Percentiles rank a stretch among this genome's conserved stretches.
These are phyloP conservation scores for Empidonax traillii DNA, from an alignment of 2,113 vertebrate genomes.

Conservation along the genomic window DNA sequence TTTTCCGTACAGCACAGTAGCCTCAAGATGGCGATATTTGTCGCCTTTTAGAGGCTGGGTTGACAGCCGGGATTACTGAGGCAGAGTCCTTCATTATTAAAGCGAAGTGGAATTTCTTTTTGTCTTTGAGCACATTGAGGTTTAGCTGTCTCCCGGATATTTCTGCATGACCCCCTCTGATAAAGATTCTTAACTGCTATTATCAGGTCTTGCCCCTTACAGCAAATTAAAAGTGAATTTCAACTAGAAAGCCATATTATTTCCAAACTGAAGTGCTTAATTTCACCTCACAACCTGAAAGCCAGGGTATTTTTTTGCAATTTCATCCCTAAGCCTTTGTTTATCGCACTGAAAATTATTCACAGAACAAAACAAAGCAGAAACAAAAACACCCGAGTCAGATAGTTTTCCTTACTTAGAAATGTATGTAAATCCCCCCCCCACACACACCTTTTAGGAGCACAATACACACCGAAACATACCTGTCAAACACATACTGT, in stretches of 20 bases:
- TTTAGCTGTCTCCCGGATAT: not conserved
- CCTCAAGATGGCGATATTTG: constrained; percentile 44
- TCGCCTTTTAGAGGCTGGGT: not conserved
- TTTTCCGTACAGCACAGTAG: not conserved
- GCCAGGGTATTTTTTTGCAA: not conserved
- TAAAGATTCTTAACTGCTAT: not conserved
- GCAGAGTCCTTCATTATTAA: not conserved
- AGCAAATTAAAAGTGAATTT: not conserved
- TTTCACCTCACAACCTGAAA: not conserved
- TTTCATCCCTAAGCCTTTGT: not conserved
- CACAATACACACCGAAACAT: not conserved
- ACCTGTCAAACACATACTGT: not conserved
- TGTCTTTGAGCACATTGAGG: not conserved
- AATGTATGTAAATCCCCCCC: not conserved
- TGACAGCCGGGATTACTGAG: not conserved
- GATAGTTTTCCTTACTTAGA: not conserved
- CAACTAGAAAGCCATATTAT: not conserved
- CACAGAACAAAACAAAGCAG: not conserved
- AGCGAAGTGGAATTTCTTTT: not conserved
- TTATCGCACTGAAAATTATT: not conserved
- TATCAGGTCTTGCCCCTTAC: not conserved
- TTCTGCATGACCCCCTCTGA: not conserved
- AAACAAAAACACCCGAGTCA: not conserved
- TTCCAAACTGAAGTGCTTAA: not conserved
- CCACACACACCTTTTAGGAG: not conserved